A percentile compares a stretch with the other conserved stretches of the same genome.
Conservation (phyloP, 1,140 invertebrate species). For the Megalonaias nervosa region DNA sequence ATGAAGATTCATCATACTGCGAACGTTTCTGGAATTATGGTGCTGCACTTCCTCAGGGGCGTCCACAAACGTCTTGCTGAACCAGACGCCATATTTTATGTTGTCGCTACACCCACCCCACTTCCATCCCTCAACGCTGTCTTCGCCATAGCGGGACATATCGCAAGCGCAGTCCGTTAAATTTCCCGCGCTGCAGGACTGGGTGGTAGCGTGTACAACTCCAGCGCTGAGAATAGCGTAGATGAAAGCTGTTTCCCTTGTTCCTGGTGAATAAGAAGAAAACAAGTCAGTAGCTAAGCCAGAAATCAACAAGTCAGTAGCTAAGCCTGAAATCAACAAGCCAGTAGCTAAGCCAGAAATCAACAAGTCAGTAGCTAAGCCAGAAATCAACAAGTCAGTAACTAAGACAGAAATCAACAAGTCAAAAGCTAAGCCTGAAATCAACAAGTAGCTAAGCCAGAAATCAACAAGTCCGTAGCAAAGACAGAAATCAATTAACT, state of each 20-base stretch:
- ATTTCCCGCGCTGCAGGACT: conserved; percentile 79
- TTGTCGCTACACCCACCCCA: conserved; percentile 82
- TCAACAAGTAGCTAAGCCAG: conserved; percentile 2
- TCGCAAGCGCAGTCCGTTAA: conserved; percentile 81
- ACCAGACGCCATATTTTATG: conserved; percentile 76
- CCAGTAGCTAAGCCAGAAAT: not conserved
- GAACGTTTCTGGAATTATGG: conserved; percentile 64
- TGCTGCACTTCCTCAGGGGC: conserved; percentile 73
- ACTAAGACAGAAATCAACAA: too few relatives aligned
- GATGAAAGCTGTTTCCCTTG: conserved; percentile 80
- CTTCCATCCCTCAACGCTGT: conserved; percentile 76
- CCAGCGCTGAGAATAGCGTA: conserved; percentile 80
- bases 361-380: too few relatives aligned
- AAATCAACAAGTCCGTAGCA: too few relatives aligned
- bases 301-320: too few relatives aligned
- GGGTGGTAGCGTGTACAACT: conserved; percentile 79
- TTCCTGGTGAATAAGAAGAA: conserved; percentile 72
- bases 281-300: conserved; percentile 7
- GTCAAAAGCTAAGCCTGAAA: not conserved
- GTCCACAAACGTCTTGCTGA: conserved; percentile 78
- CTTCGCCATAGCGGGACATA: conserved; percentile 60
- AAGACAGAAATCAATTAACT: not conserved
- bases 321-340: not conserved
- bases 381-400: conserved; percentile 5
- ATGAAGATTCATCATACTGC: conserved; percentile 78